These are phyloP conservation scores for Delichon dasypus DNA, from an alignment of 2,797 vertebrate genomes.

Conservation along the genomic window DNA sequence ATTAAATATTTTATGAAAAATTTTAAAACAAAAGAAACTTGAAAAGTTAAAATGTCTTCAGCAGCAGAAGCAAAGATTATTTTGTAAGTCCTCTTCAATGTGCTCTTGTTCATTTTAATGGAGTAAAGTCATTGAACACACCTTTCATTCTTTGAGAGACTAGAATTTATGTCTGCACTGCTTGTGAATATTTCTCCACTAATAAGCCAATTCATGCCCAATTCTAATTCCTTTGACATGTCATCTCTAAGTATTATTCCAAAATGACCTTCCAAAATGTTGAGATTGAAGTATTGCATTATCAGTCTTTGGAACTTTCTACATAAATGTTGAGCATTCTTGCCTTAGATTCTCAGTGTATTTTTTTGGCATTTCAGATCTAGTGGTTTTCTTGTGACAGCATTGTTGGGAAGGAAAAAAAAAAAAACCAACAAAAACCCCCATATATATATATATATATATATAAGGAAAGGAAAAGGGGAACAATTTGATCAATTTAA, in stretches of 20 bases:
- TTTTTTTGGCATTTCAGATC: neutral
- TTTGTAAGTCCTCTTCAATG: neutral
- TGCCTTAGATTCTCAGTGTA: neutral
- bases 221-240: neutral
- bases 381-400: neutral
- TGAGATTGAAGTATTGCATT: neutral
- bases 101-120: neutral
- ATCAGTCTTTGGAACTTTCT: neutral
- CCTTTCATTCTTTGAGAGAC: neutral
- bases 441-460: too few relatives aligned
- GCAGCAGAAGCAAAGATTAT: neutral
- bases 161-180: neutral
- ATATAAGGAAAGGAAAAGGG: neutral
- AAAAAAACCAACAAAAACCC: too few relatives aligned
- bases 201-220: neutral
- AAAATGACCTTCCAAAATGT: neutral
- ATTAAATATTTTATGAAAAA: neutral
- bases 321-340: neutral
- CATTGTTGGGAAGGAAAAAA: neutral
- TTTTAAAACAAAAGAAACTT: neutral
- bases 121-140: neutral
- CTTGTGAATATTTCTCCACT: neutral
- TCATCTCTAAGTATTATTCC: neutral
- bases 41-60: neutral
- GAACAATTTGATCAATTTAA: neutral